Conservation (phyloP, 2,113 vertebrate species). For the Myotis yumanensis region DNA sequence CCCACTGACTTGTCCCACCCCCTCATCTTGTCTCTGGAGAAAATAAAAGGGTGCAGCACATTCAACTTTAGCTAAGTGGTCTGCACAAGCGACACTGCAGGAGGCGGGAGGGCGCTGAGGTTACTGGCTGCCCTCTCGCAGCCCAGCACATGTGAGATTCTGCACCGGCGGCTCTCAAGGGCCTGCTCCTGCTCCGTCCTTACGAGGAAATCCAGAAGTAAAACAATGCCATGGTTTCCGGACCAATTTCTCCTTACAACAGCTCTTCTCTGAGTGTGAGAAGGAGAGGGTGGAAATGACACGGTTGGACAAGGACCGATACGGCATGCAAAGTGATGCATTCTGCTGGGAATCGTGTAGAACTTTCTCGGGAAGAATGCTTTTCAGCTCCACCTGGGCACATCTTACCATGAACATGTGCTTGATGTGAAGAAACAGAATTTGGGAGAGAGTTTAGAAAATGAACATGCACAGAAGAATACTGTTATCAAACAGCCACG, state of each 20-base stretch:
- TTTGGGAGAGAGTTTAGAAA: not conserved
- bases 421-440: not conserved
- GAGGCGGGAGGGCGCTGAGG: rapidly evolving
- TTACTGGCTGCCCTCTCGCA: too few species aligned
- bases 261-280: not conserved
- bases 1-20: not conserved
- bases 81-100: rapidly evolving
- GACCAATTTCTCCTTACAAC: not conserved
- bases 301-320: not conserved
- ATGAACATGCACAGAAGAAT: not conserved
- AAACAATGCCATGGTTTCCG: not conserved
- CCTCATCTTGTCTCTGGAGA: too few species aligned
- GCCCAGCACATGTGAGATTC: rapidly evolving
- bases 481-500: rapidly evolving
- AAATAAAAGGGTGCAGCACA: rapidly evolving
- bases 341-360: rapidly evolving
- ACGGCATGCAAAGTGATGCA: rapidly evolving
- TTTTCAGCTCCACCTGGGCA: not conserved
- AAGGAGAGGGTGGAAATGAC: not conserved
- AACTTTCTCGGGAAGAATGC: too few species aligned
- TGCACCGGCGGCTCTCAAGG: rapidly evolving
- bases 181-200: not conserved
- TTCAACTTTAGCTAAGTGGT: rapidly evolving
- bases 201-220: rapidly evolving
- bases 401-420: not conserved